Evolutionary conservation across 2,888 invertebrate genomes (phyloP), one percentile per base, ranked within the genome.

Genomic region (Mythimna lalbum): DNA sequence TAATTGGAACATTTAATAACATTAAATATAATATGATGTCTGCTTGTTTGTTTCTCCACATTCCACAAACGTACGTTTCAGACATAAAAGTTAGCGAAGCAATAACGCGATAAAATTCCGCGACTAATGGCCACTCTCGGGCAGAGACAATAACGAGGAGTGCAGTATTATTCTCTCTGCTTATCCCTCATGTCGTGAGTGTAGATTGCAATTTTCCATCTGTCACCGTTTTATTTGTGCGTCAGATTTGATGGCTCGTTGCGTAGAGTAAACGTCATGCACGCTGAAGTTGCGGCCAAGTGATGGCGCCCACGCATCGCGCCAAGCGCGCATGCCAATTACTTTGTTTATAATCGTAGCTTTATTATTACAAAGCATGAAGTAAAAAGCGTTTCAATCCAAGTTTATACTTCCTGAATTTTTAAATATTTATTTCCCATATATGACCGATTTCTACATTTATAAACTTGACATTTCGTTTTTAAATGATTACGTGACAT

Each of bases 201-300:
- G 78, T 81, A 80, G 81, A 84, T 87, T 87, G 88, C 86, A 84
- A 87, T 88, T 89, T 87, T 81, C 85, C 80, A 85, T 85, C 87
- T 88, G 86, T 88, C 87, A 80, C 81, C 82, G 81, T 84, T 86
- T 88, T 89, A 88, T 91, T 88, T 86, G 83, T 75, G 75, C 87
- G 91, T 89, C 90, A 88, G 76, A 83, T 89, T 84, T 92, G 91
- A 90, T 89, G 86, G 86, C 86, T 88, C 85, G 86, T 90, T 89
- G 89, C 86, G 86, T 82, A 86, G 83, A 86, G 86, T 81, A 73
- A 81, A 81, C 82, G 85, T 83, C 85, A 80, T 80, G 66, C 65
- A 75, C 70, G 60, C 56, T 78, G 65, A 74, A 73, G 75, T 69
- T 70, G 73, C 74, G 82, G 84, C 80, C 86, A 84, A 82, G 83